Evolutionary conservation across 2,113 vertebrate genomes (phyloP), one percentile per base, ranked within the genome.

Genomic region (Promerops cafer): DNA sequence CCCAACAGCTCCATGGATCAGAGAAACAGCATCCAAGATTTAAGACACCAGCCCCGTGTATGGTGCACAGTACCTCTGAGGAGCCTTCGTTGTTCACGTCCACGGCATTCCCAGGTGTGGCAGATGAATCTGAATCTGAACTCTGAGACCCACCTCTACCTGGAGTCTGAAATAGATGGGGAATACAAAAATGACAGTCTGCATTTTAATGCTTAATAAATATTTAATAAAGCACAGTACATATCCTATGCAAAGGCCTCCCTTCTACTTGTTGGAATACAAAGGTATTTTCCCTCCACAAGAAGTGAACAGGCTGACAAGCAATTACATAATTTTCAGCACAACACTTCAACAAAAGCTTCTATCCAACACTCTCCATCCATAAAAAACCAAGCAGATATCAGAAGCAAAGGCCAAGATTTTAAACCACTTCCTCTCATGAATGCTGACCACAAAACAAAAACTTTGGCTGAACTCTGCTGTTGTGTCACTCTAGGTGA

Each of bases 141-240:
- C 98, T 98, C 98, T 99, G 99, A 95, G 99, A 99, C 30, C 99
- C 99, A 96, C 98, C 99, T 98, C 99, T 99, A 88, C 99, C 99
- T 69, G 99, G 99, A 97, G 99, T 99, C 99, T 99, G 96, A 89
- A 97, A 97, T 1, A 97, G 28, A 96, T 6, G 33, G 57, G 16
- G 40, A 20, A 89, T 27, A 72, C 14, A 76, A 80, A 92, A 87
- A 53, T 83, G 1, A 85, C 33, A 33, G 20, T 15, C 45, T 50
- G 16, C 8, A 50, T 70, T 63, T 77, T 42, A 49, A 68, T 47
- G 53, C 7, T 52, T 60, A 53, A 49, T 37, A 27, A 50, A 24
- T 50, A 35, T 70, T 81, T 56, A 59, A 79, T 22, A 52, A 57
- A 57, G 37, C 30, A 31, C 3, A 9, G 19, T 16, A 70, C 1